phyloP scores from a whole-genome alignment of 2,113 vertebrate genomes.

The Hippocampus comes region DNA sequence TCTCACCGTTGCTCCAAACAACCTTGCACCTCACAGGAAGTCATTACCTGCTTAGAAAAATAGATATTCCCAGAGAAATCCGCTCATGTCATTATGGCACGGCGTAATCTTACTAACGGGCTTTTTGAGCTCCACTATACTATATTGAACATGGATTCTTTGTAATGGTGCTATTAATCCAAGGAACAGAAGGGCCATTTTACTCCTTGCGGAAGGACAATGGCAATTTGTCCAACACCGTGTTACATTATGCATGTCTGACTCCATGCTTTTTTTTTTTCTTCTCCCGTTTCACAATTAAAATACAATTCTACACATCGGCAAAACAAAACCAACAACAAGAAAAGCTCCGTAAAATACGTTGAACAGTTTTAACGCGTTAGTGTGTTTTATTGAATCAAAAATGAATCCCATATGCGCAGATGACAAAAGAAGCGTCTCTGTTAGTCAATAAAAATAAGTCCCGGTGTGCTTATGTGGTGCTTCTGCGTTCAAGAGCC shows the following conservation, averaged over 20 bases:
- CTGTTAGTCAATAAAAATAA: slow-evolving; percentile 8
- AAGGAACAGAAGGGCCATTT: slow-evolving; percentile 68
- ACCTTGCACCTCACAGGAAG: slow-evolving; percentile 24
- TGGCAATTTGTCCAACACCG: slow-evolving; percentile 57
- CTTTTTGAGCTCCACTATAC: slow-evolving; percentile 35
- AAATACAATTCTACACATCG: slow-evolving; percentile 56
- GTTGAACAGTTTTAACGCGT: slow-evolving; percentile 63
- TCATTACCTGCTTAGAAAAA: slow-evolving; percentile 48
- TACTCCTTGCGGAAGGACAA: slow-evolving; percentile 61
- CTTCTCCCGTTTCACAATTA: slow-evolving; percentile 54
- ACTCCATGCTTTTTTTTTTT: slow-evolving; percentile 40
- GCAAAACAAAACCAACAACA: slow-evolving; percentile 77
- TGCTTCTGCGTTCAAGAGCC: not conserved
- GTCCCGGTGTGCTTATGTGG: not conserved
- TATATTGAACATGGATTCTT: slow-evolving; percentile 53
- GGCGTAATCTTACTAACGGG: slow-evolving; percentile 37
- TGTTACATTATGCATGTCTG: slow-evolving; percentile 59
- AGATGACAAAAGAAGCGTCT: slow-evolving; percentile 30
- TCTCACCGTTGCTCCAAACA: slow-evolving; percentile 16
- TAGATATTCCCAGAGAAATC: slow-evolving; percentile 41
- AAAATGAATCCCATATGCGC: slow-evolving; percentile 35
- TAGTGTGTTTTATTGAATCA: slow-evolving; percentile 71
- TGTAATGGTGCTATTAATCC: slow-evolving; percentile 74
- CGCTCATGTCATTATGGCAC: slow-evolving; percentile 13
- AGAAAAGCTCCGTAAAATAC: slow-evolving; percentile 71